Conservation (phyloP, 1,140 invertebrate species). For the Anoplolepis gracilipes region DNA sequence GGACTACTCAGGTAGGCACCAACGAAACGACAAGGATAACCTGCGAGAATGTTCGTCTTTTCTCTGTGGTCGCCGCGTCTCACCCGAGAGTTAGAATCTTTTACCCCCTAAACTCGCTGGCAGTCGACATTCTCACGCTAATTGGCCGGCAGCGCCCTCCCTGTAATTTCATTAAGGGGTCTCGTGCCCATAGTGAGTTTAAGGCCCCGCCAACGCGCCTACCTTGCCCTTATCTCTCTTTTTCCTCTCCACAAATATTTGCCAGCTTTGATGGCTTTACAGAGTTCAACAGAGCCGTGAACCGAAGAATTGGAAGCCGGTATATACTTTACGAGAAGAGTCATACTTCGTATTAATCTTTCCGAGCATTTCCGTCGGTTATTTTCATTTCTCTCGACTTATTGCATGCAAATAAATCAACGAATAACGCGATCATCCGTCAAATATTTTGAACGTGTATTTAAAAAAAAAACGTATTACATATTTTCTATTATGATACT, state of each 20-base stretch:
- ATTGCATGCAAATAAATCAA: background rate
- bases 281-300: conserved; percentile 62
- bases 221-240: conserved; percentile 22
- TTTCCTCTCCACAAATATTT: conserved; percentile 74
- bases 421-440: background rate
- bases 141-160: conserved; percentile 80
- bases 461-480: background rate
- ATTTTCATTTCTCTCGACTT: background rate
- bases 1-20: conserved; percentile 79
- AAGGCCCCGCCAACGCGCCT: conserved; percentile 67
- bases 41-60: conserved; percentile 11
- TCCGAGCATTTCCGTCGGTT: conserved; percentile 7
- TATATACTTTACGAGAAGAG: conserved; percentile 49
- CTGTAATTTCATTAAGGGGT: conserved; percentile 83
- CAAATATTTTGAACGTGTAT: background rate
- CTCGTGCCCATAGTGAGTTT: conserved; percentile 78
- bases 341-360: conserved; percentile 42
- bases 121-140: conserved; percentile 81
- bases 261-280: conserved; percentile 75
- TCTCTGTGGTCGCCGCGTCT: conserved; percentile 26
- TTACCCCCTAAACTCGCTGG: conserved; percentile 65
- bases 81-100: conserved; percentile 55
- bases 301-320: conserved; percentile 59
- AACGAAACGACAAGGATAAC: conserved; percentile 71
- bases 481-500: too few species aligned